phyloP scores from a whole-genome alignment of 2,888 invertebrate genomes.

The Dicranocentrus wangi region DNA sequence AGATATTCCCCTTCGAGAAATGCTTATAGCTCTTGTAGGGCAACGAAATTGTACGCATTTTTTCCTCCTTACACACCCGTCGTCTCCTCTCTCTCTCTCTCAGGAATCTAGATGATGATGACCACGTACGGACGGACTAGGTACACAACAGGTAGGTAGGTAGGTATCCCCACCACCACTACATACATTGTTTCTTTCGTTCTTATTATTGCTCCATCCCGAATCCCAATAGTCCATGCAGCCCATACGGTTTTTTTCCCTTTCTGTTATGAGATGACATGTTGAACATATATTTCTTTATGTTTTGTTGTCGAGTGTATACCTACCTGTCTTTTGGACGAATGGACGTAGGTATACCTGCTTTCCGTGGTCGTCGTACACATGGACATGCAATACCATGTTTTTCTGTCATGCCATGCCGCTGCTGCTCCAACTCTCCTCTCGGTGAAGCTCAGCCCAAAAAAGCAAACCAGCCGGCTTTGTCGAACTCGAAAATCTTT shows the following conservation, averaged over 20 bases:
- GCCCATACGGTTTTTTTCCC: background rate
- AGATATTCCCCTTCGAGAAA: background rate
- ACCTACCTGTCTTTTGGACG: constrained; percentile 42
- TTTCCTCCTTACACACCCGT: constrained; percentile 3
- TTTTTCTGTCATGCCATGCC: constrained; percentile 31
- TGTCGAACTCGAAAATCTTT: background rate
- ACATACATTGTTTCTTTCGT: background rate
- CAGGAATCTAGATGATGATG: constrained; percentile 13
- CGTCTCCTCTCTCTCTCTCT: too few species aligned
- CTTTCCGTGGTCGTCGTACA: constrained; percentile 1
- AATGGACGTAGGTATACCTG: background rate
- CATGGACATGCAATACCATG: constrained; percentile 26
- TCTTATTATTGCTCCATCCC: too few species aligned
- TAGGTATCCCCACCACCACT: background rate
- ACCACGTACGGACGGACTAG: background rate
- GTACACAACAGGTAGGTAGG: background rate
- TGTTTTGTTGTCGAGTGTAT: constrained; percentile 45
- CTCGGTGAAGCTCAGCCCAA: background rate
- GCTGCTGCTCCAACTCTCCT: constrained; percentile 12
- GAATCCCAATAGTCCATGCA: too few species aligned
- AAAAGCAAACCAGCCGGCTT: constrained; percentile 20
- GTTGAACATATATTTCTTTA: too few species aligned
- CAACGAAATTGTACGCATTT: constrained; percentile 2
- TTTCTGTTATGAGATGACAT: constrained; percentile 11
- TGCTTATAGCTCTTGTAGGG: background rate